phyloP scores from a whole-genome alignment of 1,140 invertebrate species.

The Drosophila parabipectinata region DNA sequence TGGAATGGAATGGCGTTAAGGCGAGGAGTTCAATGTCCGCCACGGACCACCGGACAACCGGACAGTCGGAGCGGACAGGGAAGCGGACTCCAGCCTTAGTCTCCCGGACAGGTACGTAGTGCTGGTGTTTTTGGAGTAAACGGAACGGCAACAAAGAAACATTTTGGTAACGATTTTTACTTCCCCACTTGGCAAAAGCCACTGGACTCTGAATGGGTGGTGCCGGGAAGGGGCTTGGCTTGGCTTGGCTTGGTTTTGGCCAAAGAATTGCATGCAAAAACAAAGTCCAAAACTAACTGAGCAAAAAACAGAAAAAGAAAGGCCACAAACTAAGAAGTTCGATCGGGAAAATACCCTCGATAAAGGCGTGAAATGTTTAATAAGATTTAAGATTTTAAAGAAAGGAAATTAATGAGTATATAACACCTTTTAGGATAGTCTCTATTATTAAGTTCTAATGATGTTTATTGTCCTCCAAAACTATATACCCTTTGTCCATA shows the following conservation, averaged over 20 bases:
- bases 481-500: too few species aligned
- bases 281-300: conserved; percentile 21
- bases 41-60: conserved; percentile 15
- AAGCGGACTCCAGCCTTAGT: conserved; percentile 2
- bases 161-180: conserved; percentile 50
- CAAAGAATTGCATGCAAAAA: conserved; percentile 61
- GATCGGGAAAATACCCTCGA: conserved; percentile 30
- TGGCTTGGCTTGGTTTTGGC: conserved; percentile 9
- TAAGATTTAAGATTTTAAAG: neutral
- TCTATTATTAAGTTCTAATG: too few species aligned
- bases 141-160: conserved; percentile 36
- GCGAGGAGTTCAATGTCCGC: conserved; percentile 45
- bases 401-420: neutral
- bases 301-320: conserved; percentile 35
- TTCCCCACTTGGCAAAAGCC: conserved; percentile 26
- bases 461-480: too few species aligned
- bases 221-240: conserved; percentile 36
- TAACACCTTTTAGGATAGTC: too few species aligned
- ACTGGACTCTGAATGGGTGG: conserved; percentile 31
- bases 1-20: neutral
- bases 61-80: conserved; percentile 32
- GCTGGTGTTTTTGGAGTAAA: conserved; percentile 1
- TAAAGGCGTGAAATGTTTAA: conserved; percentile 12
- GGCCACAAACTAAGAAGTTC: conserved; percentile 11
- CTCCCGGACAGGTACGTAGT: conserved; percentile 23